phyloP scores from a whole-genome alignment of 2,888 invertebrate genomes.

The Endotricha flammealis region DNA sequence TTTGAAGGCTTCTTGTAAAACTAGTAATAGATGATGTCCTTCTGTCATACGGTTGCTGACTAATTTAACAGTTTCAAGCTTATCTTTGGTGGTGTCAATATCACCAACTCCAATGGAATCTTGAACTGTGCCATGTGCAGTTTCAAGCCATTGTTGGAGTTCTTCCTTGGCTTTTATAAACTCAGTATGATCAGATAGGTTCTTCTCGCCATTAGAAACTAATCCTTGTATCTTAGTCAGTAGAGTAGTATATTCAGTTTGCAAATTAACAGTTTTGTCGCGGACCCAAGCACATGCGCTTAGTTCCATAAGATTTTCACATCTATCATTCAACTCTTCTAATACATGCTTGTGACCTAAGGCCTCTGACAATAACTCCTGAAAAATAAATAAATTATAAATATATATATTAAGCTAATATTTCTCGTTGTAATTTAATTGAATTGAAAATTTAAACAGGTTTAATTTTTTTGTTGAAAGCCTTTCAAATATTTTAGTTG shows the following conservation, averaged over 20 bases:
- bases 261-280: constrained; percentile 90
- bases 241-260: constrained; percentile 88
- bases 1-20: constrained; percentile 89
- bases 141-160: constrained; percentile 89
- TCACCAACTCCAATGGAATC: constrained; percentile 91
- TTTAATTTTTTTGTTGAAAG: too few species aligned
- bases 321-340: constrained; percentile 91
- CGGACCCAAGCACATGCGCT: constrained; percentile 91
- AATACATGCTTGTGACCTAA: constrained; percentile 85
- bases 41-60: constrained; percentile 86
- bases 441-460: too few species aligned
- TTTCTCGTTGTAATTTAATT: neutral
- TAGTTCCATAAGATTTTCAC: constrained; percentile 91
- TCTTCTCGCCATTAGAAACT: constrained; percentile 92
- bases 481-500: neutral
- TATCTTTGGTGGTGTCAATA: constrained; percentile 85
- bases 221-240: constrained; percentile 88
- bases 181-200: constrained; percentile 93
- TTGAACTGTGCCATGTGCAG: constrained; percentile 88
- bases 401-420: neutral
- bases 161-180: constrained; percentile 92
- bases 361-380: constrained; percentile 86
- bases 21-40: constrained; percentile 90
- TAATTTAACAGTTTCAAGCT: constrained; percentile 88
- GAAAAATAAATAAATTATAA: constrained; percentile 21